Evolutionary conservation across 2,113 vertebrate genomes (phyloP).

Genomic region (Calypte anna): DNA sequence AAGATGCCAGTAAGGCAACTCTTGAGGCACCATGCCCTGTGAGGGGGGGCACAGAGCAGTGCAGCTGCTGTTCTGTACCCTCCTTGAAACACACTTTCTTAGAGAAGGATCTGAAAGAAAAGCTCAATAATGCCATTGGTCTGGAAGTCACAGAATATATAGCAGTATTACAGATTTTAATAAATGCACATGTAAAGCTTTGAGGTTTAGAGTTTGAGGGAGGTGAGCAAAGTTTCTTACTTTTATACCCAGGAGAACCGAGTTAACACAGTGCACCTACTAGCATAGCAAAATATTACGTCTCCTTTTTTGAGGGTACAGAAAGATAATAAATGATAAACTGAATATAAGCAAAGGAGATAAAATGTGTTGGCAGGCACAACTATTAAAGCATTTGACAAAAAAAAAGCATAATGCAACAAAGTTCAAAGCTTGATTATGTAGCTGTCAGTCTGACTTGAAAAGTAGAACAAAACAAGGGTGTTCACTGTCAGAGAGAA

Average conservation of each 20-base stretch:
- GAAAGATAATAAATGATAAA: background rate
- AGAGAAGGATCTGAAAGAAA: background rate
- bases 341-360: background rate
- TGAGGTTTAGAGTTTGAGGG: background rate
- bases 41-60: background rate
- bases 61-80: background rate
- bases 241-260: background rate
- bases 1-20: background rate
- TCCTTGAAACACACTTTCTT: background rate
- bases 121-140: background rate
- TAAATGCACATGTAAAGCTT: background rate
- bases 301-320: background rate
- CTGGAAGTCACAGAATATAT: background rate
- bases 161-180: background rate
- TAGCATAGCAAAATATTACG: background rate
- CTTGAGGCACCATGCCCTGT: background rate
- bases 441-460: background rate
- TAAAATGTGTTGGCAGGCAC: background rate
- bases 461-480: background rate
- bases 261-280: background rate
- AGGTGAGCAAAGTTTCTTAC: background rate
- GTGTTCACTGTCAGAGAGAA: background rate
- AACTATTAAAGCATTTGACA: background rate
- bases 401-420: background rate
- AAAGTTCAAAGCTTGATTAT: conserved; percentile 8